Evolutionary conservation across 64 coral and sea anemone species (phyloP), one percentile per base, ranked within the genome.

Genomic region (Pachyseris speciosa): DNA sequence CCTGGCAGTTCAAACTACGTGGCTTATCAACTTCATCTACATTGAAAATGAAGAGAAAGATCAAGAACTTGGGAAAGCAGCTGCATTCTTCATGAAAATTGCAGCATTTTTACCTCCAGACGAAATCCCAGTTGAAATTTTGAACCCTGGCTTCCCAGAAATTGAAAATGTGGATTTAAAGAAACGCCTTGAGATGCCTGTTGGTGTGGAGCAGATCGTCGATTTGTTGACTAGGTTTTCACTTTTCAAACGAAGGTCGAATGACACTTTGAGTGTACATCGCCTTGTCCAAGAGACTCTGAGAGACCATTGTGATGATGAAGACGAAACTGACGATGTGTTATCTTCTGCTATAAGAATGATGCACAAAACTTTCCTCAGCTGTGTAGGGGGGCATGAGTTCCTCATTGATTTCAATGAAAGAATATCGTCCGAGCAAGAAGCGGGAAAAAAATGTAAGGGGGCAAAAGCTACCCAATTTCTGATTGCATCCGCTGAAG

Each of bases 201-300:
- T 85, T 29, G 67, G 68, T 2, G 36, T 48, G 16, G 27, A 44
- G 19, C 66, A 74, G 24, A 37, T 92, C 3, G 37, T 92, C 25
- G 25, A 36, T 7, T 15, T 85, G 31, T 75, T 92, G 22, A 74
- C 69, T 36, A 64, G 22, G 31, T 92, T 92, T 53, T 92, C 90
- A 6, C 26, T 92, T 36, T 92, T 85, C 28, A 66, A 92, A 57
- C 36, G 52, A 12, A 63, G 59, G 30, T 69, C 90, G 0, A 29
- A 24, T 26, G 33, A 34, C 20, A 73, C 25, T 10, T 85, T 61
- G 31, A 41, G 66, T 45, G 40, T 92, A 0, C 90, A 92, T 74
- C 80, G 90, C 9, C 32, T 92, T n/a, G 90, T 92, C n/a, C 90
- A 92, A 49, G 79, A 85, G 84, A 53, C 84, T 3, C 73, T 92